These are phyloP conservation scores for Drosophila neotestacea DNA, from an alignment of 2,888 invertebrate genomes.

Conservation along the genomic window DNA sequence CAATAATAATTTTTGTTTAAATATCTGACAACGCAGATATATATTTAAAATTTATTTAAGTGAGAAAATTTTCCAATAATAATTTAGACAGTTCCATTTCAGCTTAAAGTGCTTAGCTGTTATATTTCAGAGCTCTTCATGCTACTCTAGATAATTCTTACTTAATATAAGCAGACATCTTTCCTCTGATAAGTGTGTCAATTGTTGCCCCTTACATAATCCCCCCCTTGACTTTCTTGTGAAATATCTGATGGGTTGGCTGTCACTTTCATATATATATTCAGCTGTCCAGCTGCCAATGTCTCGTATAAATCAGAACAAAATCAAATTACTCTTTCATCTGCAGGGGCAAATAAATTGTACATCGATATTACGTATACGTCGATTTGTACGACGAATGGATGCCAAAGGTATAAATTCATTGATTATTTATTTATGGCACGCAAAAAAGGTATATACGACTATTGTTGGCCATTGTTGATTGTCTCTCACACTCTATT, in stretches of 20 bases:
- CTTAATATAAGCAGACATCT: background rate
- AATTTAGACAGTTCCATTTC: no score
- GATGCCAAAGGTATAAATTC: conserved; percentile 61
- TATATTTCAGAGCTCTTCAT: background rate
- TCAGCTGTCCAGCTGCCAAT: conserved; percentile 46
- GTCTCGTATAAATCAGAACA: conserved; percentile 69
- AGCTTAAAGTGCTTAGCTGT: background rate
- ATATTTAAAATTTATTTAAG: no score
- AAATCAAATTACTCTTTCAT: conserved; percentile 78
- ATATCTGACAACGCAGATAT: no score
- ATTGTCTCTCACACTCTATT: conserved; percentile 43
- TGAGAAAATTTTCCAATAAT: no score
- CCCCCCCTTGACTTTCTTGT: background rate
- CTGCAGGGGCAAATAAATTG: conserved; percentile 71
- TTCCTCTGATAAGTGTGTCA: conserved; percentile 18
- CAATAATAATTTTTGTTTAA: no score
- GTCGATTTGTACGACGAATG: conserved; percentile 36
- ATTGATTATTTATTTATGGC: conserved; percentile 80
- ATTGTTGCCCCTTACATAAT: conserved; percentile 5
- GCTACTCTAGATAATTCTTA: background rate
- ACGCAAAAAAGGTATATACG: conserved; percentile 64
- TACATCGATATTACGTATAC: conserved; percentile 67
- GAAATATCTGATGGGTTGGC: conserved; percentile 23
- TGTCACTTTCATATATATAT: conserved; percentile 31
- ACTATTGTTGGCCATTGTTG: conserved; percentile 70